Conservation (phyloP, 2,888 invertebrate species). For the Ellobium chinense region DNA sequence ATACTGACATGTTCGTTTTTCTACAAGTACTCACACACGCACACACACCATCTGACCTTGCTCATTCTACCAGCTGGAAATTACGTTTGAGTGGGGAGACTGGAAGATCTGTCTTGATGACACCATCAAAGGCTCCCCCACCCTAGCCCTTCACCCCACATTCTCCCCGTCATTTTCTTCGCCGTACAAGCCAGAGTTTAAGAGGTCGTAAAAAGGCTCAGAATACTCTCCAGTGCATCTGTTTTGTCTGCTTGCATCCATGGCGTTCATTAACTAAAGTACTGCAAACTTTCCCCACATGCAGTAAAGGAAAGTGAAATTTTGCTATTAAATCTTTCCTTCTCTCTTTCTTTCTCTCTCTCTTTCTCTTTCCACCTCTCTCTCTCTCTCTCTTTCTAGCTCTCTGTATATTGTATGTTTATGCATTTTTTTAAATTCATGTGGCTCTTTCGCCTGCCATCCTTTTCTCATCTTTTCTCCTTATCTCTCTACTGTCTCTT, state of each 20-base stretch:
- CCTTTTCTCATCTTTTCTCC: neutral
- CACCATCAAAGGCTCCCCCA: neutral
- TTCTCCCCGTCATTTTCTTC: no score
- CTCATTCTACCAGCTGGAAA: conserved; percentile 6
- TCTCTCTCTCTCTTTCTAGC: conserved; percentile 7
- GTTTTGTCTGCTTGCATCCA: neutral
- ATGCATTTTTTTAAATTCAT: no score
- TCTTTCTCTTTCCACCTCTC: neutral
- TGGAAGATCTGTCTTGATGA: conserved; percentile 13
- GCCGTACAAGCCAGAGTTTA: no score
- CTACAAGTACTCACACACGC: no score
- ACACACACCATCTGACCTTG: conserved; percentile 28
- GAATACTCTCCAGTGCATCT: neutral
- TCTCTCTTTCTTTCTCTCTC: conserved; percentile 2
- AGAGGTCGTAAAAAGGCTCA: no score
- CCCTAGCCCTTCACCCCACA: no score
- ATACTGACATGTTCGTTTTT: conserved; percentile 24
- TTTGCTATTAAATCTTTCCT: no score
- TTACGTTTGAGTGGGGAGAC: conserved; percentile 18
- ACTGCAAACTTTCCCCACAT: no score
- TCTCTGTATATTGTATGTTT: no score
- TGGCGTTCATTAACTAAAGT: no score
- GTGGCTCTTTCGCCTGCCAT: neutral
- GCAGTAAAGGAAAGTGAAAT: no score
- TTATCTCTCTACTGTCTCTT: neutral